phyloP scores from a whole-genome alignment of 2,113 vertebrate species.

The Corapipo altera region DNA sequence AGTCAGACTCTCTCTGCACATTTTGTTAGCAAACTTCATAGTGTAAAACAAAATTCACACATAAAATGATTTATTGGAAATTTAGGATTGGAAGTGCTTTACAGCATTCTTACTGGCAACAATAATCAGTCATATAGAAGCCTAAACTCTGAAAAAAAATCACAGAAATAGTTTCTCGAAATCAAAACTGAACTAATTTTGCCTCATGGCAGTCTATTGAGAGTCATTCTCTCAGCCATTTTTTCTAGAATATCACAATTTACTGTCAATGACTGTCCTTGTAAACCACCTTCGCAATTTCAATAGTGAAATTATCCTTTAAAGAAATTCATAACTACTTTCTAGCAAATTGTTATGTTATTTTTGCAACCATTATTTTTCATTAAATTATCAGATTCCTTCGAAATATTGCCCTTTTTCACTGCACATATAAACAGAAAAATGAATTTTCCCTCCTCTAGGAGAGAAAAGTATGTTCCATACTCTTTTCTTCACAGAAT shows the following conservation, averaged over 20 bases:
- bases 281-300: not conserved
- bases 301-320: not conserved
- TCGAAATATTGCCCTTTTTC: not conserved
- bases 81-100: not conserved
- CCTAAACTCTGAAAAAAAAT: not conserved
- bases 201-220: not conserved
- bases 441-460: not conserved
- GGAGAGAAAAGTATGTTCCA: not conserved
- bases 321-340: not conserved
- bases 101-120: not conserved
- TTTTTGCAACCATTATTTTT: not conserved
- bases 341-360: not conserved
- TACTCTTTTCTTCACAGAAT: not conserved
- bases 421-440: not conserved
- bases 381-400: not conserved
- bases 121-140: not conserved
- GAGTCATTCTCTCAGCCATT: not conserved
- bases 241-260: not conserved
- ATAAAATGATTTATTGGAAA: not conserved
- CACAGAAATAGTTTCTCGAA: not conserved
- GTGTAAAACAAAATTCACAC: not conserved
- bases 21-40: not conserved
- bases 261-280: not conserved
- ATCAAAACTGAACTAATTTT: not conserved
- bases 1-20: not conserved